Conservation (phyloP, 1,140 invertebrate species). For the Hyposmocoma kahamanoa region DNA sequence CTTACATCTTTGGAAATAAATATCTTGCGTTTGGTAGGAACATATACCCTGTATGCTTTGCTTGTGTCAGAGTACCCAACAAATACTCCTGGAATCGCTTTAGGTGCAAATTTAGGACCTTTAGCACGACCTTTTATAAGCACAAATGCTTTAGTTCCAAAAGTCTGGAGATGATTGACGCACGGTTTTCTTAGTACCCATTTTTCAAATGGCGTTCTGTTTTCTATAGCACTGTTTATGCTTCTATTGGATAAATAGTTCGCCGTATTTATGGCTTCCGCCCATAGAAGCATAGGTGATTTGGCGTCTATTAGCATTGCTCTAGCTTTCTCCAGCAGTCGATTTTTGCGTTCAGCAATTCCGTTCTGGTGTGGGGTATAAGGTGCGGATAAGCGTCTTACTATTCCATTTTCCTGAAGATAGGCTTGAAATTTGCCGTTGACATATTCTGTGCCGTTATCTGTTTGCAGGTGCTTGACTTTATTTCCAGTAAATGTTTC, state of each 20-base stretch:
- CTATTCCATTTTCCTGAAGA: constrained; percentile 2
- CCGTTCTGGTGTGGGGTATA: constrained; percentile 64
- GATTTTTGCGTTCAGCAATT: constrained; percentile 51
- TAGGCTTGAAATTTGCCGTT: constrained; percentile 6
- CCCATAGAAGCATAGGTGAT: constrained; percentile 53
- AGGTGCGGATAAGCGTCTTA: constrained; percentile 17
- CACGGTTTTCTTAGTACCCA: constrained; percentile 7
- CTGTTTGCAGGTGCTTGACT: constrained; percentile 7
- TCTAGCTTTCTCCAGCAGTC: constrained; percentile 53
- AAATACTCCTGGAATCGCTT: neutral
- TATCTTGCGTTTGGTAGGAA: neutral
- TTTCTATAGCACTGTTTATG: constrained; percentile 2
- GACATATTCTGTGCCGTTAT: constrained; percentile 12
- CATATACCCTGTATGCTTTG: constrained; percentile 1
- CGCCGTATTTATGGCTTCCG: constrained; percentile 57
- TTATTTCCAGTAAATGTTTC: constrained; percentile 1
- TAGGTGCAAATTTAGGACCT: neutral
- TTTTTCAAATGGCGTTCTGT: constrained; percentile 4
- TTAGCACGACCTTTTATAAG: neutral
- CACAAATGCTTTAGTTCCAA: neutral
- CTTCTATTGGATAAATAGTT: constrained; percentile 10
- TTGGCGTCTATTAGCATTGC: constrained; percentile 45
- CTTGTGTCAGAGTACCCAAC: neutral
- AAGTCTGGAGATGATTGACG: constrained; percentile 3
- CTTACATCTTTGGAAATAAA: neutral